Conservation (phyloP, 2,113 vertebrate species). For the Poeciliopsis retropinna region DNA sequence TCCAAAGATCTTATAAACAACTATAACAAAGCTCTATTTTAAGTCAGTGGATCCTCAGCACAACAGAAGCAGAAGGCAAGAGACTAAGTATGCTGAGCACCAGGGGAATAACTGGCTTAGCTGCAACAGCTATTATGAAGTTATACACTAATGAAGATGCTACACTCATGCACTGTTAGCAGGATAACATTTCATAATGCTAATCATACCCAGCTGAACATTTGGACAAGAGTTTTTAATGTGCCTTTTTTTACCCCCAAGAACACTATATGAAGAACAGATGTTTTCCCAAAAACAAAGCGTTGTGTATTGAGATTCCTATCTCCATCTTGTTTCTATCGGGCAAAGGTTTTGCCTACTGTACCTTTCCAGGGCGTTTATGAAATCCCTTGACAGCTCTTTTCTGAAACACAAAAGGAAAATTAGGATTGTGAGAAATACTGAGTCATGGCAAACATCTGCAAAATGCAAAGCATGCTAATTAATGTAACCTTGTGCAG, state of each 20-base stretch:
- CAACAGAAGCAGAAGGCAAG: slow-evolving; percentile 7
- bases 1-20: background rate
- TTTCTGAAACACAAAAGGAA: slow-evolving; percentile 63
- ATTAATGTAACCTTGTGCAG: slow-evolving; percentile 8
- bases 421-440: slow-evolving; percentile 20
- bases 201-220: slow-evolving; percentile 54
- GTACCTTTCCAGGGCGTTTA: slow-evolving; percentile 94
- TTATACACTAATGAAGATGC: slow-evolving; percentile 30
- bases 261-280: slow-evolving; percentile 69
- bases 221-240: slow-evolving; percentile 15
- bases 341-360: slow-evolving; percentile 70
- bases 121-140: slow-evolving; percentile 13
- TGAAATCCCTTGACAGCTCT: slow-evolving; percentile 78
- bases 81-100: slow-evolving; percentile 2
- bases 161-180: slow-evolving; percentile 30
- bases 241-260: slow-evolving; percentile 56
- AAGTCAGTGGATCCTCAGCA: background rate
- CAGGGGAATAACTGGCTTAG: background rate
- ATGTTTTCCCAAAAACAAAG: slow-evolving; percentile 60
- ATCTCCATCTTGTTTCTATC: slow-evolving; percentile 42
- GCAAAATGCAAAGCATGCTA: background rate
- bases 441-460: slow-evolving; percentile 7
- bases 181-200: slow-evolving; percentile 26
- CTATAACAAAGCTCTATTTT: background rate
- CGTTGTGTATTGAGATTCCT: slow-evolving; percentile 44